A percentile compares a stretch with the other conserved stretches of the same genome.
Evolutionary conservation across 2,113 vertebrate genomes (phyloP).

Genomic region (Myrmophylax atrothorax): DNA sequence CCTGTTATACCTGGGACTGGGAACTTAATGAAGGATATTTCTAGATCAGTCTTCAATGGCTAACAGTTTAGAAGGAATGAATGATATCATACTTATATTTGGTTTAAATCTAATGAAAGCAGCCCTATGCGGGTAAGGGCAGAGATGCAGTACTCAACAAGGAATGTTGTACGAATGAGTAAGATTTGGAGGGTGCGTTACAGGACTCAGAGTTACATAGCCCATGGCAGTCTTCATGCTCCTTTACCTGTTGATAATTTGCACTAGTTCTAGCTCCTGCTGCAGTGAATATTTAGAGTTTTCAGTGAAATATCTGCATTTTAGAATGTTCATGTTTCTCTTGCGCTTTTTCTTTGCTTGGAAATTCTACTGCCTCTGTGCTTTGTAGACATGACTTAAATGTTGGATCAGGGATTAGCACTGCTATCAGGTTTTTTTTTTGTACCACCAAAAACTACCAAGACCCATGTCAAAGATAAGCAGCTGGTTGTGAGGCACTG

Average conservation of each 20-base stretch:
- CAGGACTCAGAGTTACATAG: neutral
- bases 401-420: neutral
- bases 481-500: neutral
- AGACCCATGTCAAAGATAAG: neutral
- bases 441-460: neutral
- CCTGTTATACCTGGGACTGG: neutral
- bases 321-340: neutral
- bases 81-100: neutral
- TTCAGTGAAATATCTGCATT: neutral
- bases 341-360: neutral
- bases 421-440: neutral
- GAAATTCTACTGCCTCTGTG: neutral
- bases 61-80: neutral
- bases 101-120: neutral
- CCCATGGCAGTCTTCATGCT: neutral
- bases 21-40: neutral
- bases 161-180: neutral
- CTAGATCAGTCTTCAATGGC: neutral
- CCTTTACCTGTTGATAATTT: neutral
- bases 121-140: neutral
- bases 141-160: neutral
- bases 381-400: neutral
- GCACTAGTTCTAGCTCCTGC: neutral
- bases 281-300: neutral
- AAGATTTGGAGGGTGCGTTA: neutral